Evolutionary conservation across 2,888 invertebrate genomes (phyloP).

Genomic region (Ganaspis brasiliensis): DNA sequence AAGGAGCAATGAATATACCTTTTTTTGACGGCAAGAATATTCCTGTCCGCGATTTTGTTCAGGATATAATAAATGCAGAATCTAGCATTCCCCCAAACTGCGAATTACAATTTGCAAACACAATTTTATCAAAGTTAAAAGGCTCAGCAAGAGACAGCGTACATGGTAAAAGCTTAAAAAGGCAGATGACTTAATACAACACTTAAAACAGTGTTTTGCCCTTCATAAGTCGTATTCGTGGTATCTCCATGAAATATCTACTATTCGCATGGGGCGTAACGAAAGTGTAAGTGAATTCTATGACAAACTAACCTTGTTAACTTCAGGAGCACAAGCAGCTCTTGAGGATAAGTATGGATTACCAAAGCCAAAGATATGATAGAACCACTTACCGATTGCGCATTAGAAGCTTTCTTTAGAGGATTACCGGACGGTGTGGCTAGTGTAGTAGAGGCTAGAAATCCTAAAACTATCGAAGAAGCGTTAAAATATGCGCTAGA

Average conservation of each 20-base stretch:
- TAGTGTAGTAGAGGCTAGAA: conserved; percentile 41
- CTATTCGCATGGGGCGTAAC: conserved; percentile 24
- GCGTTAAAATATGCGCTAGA: conserved; percentile 6
- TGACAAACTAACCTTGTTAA: background rate
- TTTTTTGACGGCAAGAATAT: conserved; percentile 43
- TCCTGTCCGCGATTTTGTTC: conserved; percentile 34
- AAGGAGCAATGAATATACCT: conserved; percentile 43
- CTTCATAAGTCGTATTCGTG: conserved; percentile 11
- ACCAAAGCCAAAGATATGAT: conserved; percentile 29
- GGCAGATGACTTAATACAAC: background rate
- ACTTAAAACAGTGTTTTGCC: background rate
- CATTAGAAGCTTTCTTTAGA: conserved; percentile 45
- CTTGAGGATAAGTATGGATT: background rate
- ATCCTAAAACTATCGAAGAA: conserved; percentile 10
- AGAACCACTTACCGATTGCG: conserved; percentile 39
- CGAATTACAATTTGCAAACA: background rate
- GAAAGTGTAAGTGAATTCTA: conserved; percentile 28
- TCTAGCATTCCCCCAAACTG: background rate
- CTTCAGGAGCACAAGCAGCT: background rate
- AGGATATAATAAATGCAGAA: conserved; percentile 19
- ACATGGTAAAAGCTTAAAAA: background rate
- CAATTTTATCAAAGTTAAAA: conserved; percentile 18
- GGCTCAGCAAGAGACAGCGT: conserved; percentile 19
- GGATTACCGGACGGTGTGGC: conserved; percentile 45
- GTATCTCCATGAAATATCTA: conserved; percentile 46